A percentile compares a stretch with the other conserved stretches of the same genome.
These are phyloP conservation scores for Carassius auratus DNA, from an alignment of 2,113 vertebrate genomes.

Conservation along the genomic window DNA sequence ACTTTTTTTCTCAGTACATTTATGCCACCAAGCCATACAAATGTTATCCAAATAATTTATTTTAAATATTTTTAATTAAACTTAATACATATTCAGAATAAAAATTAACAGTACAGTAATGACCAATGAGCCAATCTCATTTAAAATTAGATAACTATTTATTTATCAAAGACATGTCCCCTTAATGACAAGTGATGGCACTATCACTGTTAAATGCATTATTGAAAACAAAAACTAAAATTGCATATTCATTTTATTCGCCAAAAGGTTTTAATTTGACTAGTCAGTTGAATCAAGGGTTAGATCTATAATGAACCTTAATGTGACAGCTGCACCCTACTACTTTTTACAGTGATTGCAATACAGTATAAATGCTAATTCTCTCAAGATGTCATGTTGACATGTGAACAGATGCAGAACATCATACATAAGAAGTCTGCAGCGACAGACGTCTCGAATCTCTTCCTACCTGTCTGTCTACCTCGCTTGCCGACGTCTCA, in stretches of 20 bases:
- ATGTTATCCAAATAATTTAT: background rate
- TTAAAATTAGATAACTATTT: too few species aligned
- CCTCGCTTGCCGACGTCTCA: conserved; percentile 19
- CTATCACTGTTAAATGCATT: background rate
- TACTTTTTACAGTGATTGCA: background rate
- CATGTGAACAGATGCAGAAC: conserved; percentile 31
- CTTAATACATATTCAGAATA: background rate
- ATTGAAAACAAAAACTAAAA: background rate
- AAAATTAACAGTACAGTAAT: background rate
- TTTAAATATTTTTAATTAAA: too few species aligned
- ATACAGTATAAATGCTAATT: background rate
- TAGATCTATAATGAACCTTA: background rate
- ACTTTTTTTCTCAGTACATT: background rate
- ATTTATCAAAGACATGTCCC: background rate
- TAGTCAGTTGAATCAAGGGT: background rate
- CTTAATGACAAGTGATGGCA: background rate
- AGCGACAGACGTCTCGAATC: conserved; percentile 16
- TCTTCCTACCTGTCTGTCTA: conserved; percentile 49
- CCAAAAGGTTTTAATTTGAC: background rate
- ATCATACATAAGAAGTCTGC: conserved; percentile 19
- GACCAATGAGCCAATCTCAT: background rate
- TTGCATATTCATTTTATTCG: background rate
- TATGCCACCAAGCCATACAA: background rate
- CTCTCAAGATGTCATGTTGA: background rate
- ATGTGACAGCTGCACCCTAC: background rate